phyloP scores from a whole-genome alignment of 2,113 vertebrate genomes.

The Camelus bactrianus region DNA sequence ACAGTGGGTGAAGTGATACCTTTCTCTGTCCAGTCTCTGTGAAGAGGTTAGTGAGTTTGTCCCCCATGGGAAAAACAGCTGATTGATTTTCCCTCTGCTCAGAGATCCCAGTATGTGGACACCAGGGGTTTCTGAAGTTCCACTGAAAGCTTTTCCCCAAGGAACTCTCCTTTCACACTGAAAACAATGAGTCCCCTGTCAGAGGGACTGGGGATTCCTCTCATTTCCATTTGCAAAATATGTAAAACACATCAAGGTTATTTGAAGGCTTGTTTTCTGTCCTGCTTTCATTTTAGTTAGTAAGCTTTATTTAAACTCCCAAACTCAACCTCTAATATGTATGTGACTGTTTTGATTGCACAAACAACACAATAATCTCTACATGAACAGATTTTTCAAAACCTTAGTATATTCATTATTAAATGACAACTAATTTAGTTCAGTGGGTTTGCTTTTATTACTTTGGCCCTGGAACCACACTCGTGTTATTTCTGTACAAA shows the following conservation, averaged over 20 bases:
- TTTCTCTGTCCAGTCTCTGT: not conserved
- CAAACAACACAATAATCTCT: not conserved
- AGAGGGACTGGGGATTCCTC: no score
- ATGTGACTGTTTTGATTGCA: not conserved
- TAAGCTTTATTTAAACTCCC: not conserved
- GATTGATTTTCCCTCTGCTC: not conserved
- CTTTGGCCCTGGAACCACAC: not conserved
- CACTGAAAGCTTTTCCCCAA: not conserved
- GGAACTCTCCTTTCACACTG: not conserved
- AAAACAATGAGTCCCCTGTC: not conserved
- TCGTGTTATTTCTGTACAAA: not conserved
- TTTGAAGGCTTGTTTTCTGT: not conserved
- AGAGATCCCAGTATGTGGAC: not conserved
- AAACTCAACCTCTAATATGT: not conserved
- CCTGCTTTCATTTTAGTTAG: not conserved
- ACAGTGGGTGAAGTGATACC: not conserved
- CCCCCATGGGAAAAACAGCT: not conserved
- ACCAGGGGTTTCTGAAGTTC: not conserved
- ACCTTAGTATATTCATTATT: constrained; percentile 3
- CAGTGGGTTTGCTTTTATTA: not conserved
- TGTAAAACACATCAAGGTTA: not conserved
- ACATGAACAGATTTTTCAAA: constrained; percentile 5
- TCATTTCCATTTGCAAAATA: not conserved
- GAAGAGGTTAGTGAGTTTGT: not conserved
- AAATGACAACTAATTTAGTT: not conserved